Conservation (phyloP, 2,797 vertebrate species). For the Erpetoichthys calabaricus region DNA sequence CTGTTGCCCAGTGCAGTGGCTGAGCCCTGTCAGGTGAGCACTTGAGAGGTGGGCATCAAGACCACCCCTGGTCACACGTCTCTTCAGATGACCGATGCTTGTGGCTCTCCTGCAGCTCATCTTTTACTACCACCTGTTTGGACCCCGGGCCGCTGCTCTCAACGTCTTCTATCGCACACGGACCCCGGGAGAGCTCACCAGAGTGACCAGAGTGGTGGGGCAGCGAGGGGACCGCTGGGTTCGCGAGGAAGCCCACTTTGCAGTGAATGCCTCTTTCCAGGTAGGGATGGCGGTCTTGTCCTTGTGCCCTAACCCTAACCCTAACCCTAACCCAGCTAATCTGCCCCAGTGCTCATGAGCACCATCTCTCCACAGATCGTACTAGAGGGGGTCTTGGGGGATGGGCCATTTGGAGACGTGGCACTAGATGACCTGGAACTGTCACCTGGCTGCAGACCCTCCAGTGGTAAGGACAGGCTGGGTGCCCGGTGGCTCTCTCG, state of each 20-base stretch:
- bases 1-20: conserved; percentile 35
- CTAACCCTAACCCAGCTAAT: neutral
- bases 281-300: conserved; percentile 26
- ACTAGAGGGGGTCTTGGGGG: conserved; percentile 51
- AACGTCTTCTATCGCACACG: conserved; percentile 21
- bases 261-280: conserved; percentile 36
- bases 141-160: conserved; percentile 44
- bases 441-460: conserved; percentile 46
- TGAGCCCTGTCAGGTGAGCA: conserved; percentile 53
- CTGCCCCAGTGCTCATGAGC: neutral
- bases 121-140: conserved; percentile 74
- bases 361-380: conserved; percentile 48
- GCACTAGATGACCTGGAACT: conserved; percentile 72
- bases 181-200: conserved; percentile 16
- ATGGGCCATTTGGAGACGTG: conserved; percentile 42
- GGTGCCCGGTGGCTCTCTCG: too few relatives aligned
- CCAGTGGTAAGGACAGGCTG: conserved; percentile 30
- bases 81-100: neutral
- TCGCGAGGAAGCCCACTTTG: conserved; percentile 63
- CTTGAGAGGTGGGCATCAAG: too few relatives aligned
- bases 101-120: conserved; percentile 45
- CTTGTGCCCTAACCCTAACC: neutral
- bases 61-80: neutral
- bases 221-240: conserved; percentile 71
- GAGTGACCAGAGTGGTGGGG: conserved; percentile 44